A percentile compares a stretch with the other conserved stretches of the same genome.
phyloP scores from a whole-genome alignment of 2,113 vertebrate species.

The Phrynocephalus versicolor region DNA sequence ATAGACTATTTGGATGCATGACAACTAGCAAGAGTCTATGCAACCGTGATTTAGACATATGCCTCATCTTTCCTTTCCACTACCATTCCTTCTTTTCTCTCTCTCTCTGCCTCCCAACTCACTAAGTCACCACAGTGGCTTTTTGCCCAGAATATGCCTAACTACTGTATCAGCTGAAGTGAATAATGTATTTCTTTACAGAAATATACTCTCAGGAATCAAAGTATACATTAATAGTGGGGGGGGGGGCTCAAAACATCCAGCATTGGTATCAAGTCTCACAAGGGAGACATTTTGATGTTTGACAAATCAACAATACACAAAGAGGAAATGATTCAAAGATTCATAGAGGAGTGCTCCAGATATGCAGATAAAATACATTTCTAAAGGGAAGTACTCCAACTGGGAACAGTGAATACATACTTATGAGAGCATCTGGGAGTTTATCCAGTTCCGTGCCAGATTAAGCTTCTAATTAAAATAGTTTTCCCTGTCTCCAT shows the following conservation, averaged over 20 bases:
- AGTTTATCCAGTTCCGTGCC: constrained; percentile 55
- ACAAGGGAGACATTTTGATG: not conserved
- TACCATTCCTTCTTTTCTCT: not conserved
- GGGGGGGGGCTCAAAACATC: not conserved
- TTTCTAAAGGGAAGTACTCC: constrained; percentile 52
- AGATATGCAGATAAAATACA: constrained; percentile 39
- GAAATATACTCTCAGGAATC: not conserved
- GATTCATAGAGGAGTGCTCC: not conserved
- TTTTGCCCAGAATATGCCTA: not conserved
- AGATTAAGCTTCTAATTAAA: constrained; percentile 70
- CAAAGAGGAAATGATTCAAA: not conserved
- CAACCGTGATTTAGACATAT: not conserved
- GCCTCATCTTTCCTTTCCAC: not conserved
- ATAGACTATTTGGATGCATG: not conserved
- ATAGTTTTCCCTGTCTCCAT: constrained; percentile 43
- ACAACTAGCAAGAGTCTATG: not conserved
- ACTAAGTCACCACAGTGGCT: not conserved
- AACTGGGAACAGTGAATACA: constrained; percentile 53
- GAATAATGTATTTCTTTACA: not conserved
- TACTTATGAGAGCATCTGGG: constrained; percentile 52
- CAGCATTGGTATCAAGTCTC: not conserved
- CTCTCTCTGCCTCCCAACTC: not conserved
- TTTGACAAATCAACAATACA: not conserved
- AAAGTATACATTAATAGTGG: not conserved
- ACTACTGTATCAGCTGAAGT: not conserved